phyloP scores from a whole-genome alignment of 2,888 invertebrate species.

The Strigamia maritima region DNA sequence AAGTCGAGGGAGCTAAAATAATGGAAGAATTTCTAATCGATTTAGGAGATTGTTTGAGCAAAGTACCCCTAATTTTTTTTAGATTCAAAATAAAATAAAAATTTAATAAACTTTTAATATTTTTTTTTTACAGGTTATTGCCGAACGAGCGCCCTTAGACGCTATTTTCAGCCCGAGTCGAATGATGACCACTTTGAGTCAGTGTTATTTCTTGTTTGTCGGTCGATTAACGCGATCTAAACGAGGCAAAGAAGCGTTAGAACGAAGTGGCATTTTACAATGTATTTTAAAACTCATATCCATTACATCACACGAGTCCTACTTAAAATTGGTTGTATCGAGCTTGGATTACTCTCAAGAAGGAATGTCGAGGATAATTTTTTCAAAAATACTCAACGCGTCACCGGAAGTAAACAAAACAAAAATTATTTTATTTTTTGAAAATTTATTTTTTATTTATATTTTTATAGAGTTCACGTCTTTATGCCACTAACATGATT shows the following conservation, averaged over 20 bases:
- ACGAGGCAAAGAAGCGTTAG: slow-evolving; percentile 60
- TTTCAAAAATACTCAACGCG: slow-evolving; percentile 57
- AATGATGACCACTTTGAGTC: slow-evolving; percentile 83
- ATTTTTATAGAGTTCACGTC: slow-evolving; percentile 54
- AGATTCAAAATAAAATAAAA: neutral
- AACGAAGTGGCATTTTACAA: slow-evolving; percentile 70
- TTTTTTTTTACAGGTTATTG: slow-evolving; percentile 36
- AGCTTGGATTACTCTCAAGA: slow-evolving; percentile 82
- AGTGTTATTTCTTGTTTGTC: slow-evolving; percentile 90
- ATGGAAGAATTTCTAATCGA: slow-evolving; percentile 76
- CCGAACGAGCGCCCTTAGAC: slow-evolving; percentile 67
- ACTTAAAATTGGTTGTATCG: slow-evolving; percentile 88
- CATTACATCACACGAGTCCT: slow-evolving; percentile 81
- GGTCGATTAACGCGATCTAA: slow-evolving; percentile 65
- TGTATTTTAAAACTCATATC: slow-evolving; percentile 75
- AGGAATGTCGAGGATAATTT: slow-evolving; percentile 56
- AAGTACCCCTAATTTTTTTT: slow-evolving; percentile 47
- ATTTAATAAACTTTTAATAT: neutral
- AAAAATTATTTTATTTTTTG: neutral
- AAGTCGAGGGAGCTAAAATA: slow-evolving; percentile 67
- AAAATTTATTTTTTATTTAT: neutral
- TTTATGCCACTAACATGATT: slow-evolving; percentile 90
- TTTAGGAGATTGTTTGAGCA: slow-evolving; percentile 48
- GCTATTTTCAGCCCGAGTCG: slow-evolving; percentile 83
- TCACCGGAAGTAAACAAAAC: slow-evolving; percentile 54